A percentile compares a stretch with the other conserved stretches of the same genome.
These are phyloP conservation scores for Oscheius sp. DNA, from an alignment of 1,140 invertebrate genomes.

Conservation along the genomic window DNA sequence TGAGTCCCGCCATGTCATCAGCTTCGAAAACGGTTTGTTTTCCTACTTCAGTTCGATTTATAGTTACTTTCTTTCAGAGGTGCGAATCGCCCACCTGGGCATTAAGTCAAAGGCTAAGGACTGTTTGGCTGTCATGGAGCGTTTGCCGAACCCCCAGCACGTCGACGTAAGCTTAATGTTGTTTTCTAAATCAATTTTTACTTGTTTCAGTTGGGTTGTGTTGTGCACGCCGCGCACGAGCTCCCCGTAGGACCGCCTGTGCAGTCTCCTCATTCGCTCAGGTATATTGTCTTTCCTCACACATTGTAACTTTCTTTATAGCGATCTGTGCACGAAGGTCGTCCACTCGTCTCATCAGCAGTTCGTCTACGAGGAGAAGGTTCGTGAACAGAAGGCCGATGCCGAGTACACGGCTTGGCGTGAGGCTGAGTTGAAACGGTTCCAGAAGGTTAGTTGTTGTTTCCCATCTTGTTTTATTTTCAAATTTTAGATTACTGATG, in stretches of 20 bases:
- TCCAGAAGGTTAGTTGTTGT: too few relatives aligned
- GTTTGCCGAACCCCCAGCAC: slow-evolving; percentile 3
- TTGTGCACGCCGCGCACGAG: too few relatives aligned
- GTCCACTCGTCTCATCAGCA: neutral
- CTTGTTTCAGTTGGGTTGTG: too few relatives aligned
- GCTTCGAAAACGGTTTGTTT: neutral
- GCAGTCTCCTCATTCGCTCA: too few relatives aligned
- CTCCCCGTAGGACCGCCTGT: too few relatives aligned
- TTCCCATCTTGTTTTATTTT: too few relatives aligned
- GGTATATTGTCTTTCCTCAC: too few relatives aligned
- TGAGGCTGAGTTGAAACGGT: too few relatives aligned
- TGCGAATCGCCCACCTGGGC: neutral
- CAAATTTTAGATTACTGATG: neutral
- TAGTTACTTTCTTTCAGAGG: neutral
- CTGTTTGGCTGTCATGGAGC: slow-evolving; percentile 12
- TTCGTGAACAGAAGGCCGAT: neutral
- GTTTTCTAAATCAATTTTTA: neutral
- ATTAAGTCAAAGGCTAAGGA: slow-evolving; percentile 2
- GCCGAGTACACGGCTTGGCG: neutral
- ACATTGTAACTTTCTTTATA: neutral
- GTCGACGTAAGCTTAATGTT: neutral
- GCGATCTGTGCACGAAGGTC: neutral
- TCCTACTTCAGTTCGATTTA: neutral
- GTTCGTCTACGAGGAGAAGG: neutral
- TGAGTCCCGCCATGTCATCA: neutral